A percentile compares a stretch with the other conserved stretches of the same genome.
Evolutionary conservation across 2,888 invertebrate species (phyloP).

Genomic region (Liopterus haemorrhoidalis): DNA sequence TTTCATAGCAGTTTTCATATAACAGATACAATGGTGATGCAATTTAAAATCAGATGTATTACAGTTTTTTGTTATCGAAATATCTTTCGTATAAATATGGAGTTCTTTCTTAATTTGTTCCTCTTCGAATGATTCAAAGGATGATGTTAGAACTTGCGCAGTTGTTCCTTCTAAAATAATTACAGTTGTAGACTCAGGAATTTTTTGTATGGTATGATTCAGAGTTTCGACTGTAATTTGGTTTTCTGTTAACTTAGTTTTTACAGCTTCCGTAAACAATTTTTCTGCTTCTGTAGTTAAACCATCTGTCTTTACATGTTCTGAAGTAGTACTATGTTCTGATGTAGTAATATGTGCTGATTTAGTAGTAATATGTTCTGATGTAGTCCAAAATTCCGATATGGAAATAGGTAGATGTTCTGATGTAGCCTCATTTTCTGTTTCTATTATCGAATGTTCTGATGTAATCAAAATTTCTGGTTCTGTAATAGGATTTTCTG

Average conservation of each 20-base stretch:
- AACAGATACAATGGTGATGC: conserved; percentile 34
- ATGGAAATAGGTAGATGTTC: too few species aligned
- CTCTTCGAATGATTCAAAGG: too few species aligned
- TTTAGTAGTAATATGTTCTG: background rate
- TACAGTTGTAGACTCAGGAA: too few species aligned
- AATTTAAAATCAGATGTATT: conserved; percentile 24
- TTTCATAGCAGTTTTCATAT: conserved; percentile 33
- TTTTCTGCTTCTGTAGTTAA: conserved; percentile 3
- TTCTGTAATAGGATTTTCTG: background rate
- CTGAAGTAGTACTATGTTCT: background rate
- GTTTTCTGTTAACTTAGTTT: too few species aligned
- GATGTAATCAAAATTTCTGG: conserved; percentile 5
- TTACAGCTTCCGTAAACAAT: too few species aligned
- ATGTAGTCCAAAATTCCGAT: too few species aligned
- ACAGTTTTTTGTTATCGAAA: conserved; percentile 23
- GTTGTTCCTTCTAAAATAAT: too few species aligned
- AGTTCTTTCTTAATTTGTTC: conserved; percentile 1
- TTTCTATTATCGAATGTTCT: conserved; percentile 3
- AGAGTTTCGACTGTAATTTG: too few species aligned
- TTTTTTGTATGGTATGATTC: too few species aligned
- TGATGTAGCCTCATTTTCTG: background rate
- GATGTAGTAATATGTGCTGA: background rate
- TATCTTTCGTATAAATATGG: background rate
- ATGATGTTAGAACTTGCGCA: too few species aligned
- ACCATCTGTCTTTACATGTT: background rate